Evolutionary conservation across 2,113 vertebrate species (phyloP).

Genomic region (Oenanthe oenanthe): DNA sequence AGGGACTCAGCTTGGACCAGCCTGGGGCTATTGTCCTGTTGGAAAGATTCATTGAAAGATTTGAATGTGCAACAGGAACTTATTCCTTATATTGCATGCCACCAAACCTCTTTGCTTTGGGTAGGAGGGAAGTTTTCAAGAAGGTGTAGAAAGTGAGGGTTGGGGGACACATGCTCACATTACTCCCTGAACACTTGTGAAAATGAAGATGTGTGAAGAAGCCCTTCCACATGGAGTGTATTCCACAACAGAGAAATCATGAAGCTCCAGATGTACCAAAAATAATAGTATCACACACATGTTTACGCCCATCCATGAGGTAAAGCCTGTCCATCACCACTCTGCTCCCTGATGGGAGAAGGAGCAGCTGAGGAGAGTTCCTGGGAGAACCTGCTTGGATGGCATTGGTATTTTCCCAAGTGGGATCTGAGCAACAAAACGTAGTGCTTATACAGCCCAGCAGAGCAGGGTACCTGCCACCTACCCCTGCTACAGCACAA

Average conservation of each 20-base stretch:
- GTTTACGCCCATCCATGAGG: background rate
- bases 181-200: background rate
- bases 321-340: background rate
- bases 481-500: fast-evolving
- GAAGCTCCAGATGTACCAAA: background rate
- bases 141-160: background rate
- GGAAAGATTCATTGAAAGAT: background rate
- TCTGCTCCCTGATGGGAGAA: background rate
- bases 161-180: background rate
- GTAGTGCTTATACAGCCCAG: background rate
- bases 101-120: background rate
- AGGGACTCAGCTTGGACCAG: background rate
- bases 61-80: background rate
- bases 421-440: background rate
- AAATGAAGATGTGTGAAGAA: background rate
- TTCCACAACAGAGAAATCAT: background rate
- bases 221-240: fast-evolving
- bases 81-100: background rate
- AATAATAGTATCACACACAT: background rate
- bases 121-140: background rate
- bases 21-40: background rate
- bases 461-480: background rate
- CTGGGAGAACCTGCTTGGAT: background rate
- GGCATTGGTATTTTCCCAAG: background rate
- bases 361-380: background rate